phyloP scores from a whole-genome alignment of 2,888 invertebrate genomes.

The Ramazzottius varieornatus region DNA sequence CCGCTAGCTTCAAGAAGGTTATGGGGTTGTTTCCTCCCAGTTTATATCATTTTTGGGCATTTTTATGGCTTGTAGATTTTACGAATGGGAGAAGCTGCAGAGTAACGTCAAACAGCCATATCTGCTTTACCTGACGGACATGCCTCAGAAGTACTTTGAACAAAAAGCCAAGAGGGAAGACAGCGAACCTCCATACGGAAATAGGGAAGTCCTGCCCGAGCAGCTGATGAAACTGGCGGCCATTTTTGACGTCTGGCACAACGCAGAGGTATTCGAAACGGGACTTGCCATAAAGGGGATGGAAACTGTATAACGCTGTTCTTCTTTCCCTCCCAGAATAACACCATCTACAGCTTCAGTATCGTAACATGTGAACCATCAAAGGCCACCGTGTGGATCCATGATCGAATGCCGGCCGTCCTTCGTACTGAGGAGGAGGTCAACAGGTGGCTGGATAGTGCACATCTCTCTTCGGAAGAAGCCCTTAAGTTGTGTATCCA shows the following conservation, averaged over 20 bases:
- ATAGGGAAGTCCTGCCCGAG: neutral
- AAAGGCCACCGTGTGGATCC: constrained; percentile 39
- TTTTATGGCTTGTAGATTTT: constrained; percentile 27
- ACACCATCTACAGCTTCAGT: constrained; percentile 43
- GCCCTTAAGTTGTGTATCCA: constrained; percentile 26
- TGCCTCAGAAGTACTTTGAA: constrained; percentile 3
- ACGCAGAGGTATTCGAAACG: constrained; percentile 19
- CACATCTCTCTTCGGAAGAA: constrained; percentile 9
- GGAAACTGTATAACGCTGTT: neutral
- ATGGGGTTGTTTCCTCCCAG: neutral
- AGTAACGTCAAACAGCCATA: constrained; percentile 37
- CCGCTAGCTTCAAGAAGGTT: too few relatives aligned
- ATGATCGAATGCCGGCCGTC: constrained; percentile 54
- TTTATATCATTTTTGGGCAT: neutral
- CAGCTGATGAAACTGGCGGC: constrained; percentile 43
- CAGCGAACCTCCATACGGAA: too few relatives aligned
- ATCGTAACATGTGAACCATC: constrained; percentile 50
- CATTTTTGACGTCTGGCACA: constrained; percentile 40
- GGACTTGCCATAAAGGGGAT: too few relatives aligned
- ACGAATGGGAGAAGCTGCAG: constrained; percentile 17
- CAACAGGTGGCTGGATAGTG: constrained; percentile 10
- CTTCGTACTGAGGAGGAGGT: constrained; percentile 36
- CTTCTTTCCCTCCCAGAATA: too few relatives aligned
- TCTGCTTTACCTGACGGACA: constrained; percentile 40
- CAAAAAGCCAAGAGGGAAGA: neutral